Percentiles rank a stretch among this genome's conserved stretches.
Conservation (phyloP, 2,888 invertebrate species). For the Aricia artaxerxes region DNA sequence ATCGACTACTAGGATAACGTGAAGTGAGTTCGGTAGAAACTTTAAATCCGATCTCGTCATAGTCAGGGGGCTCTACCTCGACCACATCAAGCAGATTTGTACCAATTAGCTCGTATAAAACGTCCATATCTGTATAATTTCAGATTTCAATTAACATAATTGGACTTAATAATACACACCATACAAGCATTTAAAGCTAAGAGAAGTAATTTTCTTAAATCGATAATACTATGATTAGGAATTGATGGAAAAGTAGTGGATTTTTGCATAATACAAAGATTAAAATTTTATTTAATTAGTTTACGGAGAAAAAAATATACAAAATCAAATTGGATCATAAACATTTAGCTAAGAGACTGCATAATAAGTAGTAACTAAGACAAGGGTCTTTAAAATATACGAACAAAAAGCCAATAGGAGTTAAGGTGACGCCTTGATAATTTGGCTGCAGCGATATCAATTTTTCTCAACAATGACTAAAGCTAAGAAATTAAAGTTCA, state of each 20-base stretch:
- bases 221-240: neutral
- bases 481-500: no score
- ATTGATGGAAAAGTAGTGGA: neutral
- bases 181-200: neutral
- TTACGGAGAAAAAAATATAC: neutral
- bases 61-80: neutral
- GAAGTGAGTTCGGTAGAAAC: neutral
- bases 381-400: neutral
- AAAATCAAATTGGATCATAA: neutral
- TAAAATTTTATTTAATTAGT: neutral
- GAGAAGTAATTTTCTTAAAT: neutral
- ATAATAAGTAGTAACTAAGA: neutral
- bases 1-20: neutral
- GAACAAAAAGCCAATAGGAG: neutral
- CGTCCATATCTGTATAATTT: neutral
- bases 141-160: neutral
- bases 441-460: no score
- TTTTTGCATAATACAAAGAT: neutral
- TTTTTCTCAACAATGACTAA: no score
- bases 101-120: neutral
- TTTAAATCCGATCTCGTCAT: neutral
- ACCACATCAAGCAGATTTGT: slow-evolving; percentile 5
- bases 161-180: neutral
- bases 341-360: neutral
- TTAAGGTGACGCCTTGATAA: neutral